Evolutionary conservation across 2,888 invertebrate genomes (phyloP).

Genomic region (Tetrapedia diversipes): DNA sequence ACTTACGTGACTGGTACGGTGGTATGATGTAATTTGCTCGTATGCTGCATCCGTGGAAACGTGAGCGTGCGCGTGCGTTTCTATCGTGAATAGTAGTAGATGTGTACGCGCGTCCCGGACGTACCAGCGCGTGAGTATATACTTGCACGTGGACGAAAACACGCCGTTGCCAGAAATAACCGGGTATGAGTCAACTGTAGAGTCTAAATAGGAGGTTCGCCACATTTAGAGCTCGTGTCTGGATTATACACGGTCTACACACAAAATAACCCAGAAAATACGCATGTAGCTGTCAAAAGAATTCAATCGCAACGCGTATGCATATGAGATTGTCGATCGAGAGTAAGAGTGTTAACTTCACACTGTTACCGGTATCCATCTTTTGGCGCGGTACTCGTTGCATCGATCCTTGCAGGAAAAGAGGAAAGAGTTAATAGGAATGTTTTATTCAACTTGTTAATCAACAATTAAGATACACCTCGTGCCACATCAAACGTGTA

Average conservation of each 20-base stretch:
- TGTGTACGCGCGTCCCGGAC: slow-evolving; percentile 56
- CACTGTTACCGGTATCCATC: slow-evolving; percentile 1
- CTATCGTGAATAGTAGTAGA: slow-evolving; percentile 26
- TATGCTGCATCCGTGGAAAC: slow-evolving; percentile 27
- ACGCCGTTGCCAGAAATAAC: slow-evolving; percentile 75
- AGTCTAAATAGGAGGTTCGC: slow-evolving; percentile 77
- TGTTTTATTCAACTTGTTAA: slow-evolving; percentile 54
- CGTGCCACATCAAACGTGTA: slow-evolving; percentile 49
- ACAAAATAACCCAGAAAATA: slow-evolving; percentile 71
- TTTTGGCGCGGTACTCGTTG: slow-evolving; percentile 8
- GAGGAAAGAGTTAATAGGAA: slow-evolving; percentile 14
- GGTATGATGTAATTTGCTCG: slow-evolving; percentile 64
- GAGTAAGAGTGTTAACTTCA: neutral
- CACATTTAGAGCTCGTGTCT: slow-evolving; percentile 77
- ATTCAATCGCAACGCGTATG: slow-evolving; percentile 34
- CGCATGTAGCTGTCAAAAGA: slow-evolving; percentile 51
- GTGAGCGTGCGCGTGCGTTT: slow-evolving; percentile 36
- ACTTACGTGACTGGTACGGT: slow-evolving; percentile 12
- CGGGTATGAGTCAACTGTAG: slow-evolving; percentile 75
- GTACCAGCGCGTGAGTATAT: slow-evolving; percentile 64
- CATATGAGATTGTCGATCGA: neutral
- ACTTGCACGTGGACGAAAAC: slow-evolving; percentile 74
- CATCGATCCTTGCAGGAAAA: slow-evolving; percentile 3
- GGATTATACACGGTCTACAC: slow-evolving; percentile 71
- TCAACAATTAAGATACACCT: slow-evolving; percentile 49